A percentile compares a stretch with the other conserved stretches of the same genome.
phyloP scores from a whole-genome alignment of 1,140 invertebrate genomes.

The Oncopeltus fasciatus region DNA sequence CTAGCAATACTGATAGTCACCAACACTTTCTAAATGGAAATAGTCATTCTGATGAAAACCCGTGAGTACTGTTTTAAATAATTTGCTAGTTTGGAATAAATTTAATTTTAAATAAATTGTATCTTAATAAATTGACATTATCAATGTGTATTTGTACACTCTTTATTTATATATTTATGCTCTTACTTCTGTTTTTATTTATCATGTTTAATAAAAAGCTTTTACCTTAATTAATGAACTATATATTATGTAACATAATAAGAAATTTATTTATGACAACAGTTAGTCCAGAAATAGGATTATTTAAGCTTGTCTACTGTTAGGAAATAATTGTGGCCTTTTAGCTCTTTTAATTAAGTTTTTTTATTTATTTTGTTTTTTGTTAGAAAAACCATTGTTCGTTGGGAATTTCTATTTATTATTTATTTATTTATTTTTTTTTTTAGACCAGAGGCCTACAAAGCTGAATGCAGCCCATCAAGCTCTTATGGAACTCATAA shows the following conservation, averaged over 20 bases:
- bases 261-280: not conserved
- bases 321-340: not conserved
- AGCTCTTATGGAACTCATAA: conserved; percentile 28
- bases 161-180: not conserved
- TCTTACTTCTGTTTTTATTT: not conserved
- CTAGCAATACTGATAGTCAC: not conserved
- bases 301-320: no score
- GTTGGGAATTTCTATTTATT: no score
- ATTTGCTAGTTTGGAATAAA: not conserved
- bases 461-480: conserved; percentile 33
- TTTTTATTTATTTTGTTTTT: not conserved
- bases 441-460: conserved; percentile 24
- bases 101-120: not conserved
- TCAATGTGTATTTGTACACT: not conserved
- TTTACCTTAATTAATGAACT: not conserved
- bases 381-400: not conserved
- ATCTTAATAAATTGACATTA: not conserved
- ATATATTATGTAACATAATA: not conserved
- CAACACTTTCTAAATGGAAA: not conserved
- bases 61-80: not conserved
- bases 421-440: not conserved
- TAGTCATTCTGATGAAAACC: not conserved
- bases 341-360: not conserved
- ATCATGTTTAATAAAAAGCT: not conserved
- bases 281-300: not conserved